A percentile compares a stretch with the other conserved stretches of the same genome.
These are phyloP conservation scores for Hippoglossus hippoglossus DNA, from an alignment of 2,797 vertebrate genomes.

Conservation along the genomic window DNA sequence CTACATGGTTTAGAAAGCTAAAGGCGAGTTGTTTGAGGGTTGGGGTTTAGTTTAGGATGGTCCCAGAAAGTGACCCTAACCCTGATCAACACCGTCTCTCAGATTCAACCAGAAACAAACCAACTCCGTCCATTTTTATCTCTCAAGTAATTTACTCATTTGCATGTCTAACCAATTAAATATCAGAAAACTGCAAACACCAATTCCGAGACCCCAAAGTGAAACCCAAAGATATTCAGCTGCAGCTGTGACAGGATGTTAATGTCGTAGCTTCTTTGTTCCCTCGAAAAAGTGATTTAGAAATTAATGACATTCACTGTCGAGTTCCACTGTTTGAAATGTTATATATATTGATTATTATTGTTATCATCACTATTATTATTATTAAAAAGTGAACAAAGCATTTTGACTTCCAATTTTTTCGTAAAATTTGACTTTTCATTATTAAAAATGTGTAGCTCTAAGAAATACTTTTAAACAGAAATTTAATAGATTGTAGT, in stretches of 20 bases:
- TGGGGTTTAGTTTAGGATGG: no score
- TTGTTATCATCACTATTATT: conserved; percentile 16
- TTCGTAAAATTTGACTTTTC: conserved; percentile 27
- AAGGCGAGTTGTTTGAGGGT: no score
- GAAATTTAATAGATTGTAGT: conserved; percentile 24
- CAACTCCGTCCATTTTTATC: neutral
- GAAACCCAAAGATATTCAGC: no score
- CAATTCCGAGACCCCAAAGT: neutral
- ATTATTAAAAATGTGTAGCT: conserved; percentile 31
- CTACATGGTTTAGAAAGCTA: no score
- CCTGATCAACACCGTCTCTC: no score
- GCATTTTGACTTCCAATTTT: conserved; percentile 32
- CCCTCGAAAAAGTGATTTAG: no score
- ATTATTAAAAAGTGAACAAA: conserved; percentile 47
- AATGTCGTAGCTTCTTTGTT: no score
- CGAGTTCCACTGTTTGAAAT: conserved; percentile 40
- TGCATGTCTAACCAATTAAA: neutral
- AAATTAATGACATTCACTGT: neutral
- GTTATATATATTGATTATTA: conserved; percentile 23
- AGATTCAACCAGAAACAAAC: neutral
- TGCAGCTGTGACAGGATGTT: no score
- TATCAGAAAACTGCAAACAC: neutral
- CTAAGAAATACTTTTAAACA: conserved; percentile 37
- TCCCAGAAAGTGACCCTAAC: no score
- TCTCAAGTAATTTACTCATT: no score